Conservation (phyloP, 2,888 invertebrate genomes). For the Apodemia zela region DNA sequence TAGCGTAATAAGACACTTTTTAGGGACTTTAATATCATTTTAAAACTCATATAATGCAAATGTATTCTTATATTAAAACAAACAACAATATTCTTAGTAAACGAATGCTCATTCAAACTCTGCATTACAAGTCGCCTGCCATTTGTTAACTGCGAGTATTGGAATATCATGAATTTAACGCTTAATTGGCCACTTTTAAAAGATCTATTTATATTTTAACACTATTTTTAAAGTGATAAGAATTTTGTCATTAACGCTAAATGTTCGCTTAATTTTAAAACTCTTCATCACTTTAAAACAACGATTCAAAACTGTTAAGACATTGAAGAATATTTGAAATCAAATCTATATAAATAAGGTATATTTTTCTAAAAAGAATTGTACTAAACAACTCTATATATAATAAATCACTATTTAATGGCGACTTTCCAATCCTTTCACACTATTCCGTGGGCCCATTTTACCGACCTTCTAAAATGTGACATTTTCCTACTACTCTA, state of each 20-base stretch:
- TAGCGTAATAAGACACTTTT: too few species aligned
- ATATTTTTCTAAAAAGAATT: conserved; percentile 36
- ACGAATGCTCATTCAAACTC: neutral
- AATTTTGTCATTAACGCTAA: conserved; percentile 8
- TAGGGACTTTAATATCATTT: too few species aligned
- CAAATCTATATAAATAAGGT: conserved; percentile 38
- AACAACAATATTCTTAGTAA: neutral
- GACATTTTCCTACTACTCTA: too few species aligned
- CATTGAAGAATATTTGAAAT: conserved; percentile 37
- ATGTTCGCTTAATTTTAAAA: conserved; percentile 15
- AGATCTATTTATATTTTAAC: conserved; percentile 9
- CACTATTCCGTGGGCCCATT: neutral
- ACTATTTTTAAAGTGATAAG: conserved; percentile 6
- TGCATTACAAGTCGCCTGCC: neutral
- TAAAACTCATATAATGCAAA: neutral
- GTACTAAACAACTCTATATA: conserved; percentile 34
- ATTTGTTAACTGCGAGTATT: neutral
- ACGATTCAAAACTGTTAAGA: conserved; percentile 31
- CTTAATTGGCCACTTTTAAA: conserved; percentile 13
- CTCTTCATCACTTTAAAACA: conserved; percentile 18
- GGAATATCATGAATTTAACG: neutral
- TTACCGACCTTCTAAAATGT: too few species aligned
- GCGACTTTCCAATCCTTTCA: neutral
- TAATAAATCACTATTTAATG: conserved; percentile 4
- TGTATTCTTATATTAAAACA: neutral